Evolutionary conservation across 2,797 vertebrate species (phyloP), one percentile per base, ranked within the genome.

Genomic region (Podarcis siculus): DNA sequence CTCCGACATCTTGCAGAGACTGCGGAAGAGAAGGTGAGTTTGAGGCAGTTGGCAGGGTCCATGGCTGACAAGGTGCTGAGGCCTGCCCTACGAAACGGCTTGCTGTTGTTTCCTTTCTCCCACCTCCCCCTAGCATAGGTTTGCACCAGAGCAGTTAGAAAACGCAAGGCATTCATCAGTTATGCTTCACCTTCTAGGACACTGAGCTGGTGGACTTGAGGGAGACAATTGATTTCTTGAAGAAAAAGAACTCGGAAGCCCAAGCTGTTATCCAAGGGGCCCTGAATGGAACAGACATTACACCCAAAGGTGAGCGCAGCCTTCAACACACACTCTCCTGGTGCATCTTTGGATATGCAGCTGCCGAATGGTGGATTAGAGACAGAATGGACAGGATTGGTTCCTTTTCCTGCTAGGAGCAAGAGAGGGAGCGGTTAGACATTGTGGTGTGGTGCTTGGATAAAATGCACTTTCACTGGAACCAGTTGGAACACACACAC

Each of bases 251-350:
- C 86, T 98, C 98, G 0, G 99, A 99, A 94, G 98, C 99, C 32
- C 99, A 99, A 85, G 98, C 98, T 0, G 98, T 98, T 87, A 99
- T 99, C 89, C 98, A 99, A 0, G 98, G 97, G 27, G 98, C 98
- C 32, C 96, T 99, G 58, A 98, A 97, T 25, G 97, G 95, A 92
- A 97, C 98, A 0, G 98, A 98, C 21, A 93, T 97, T 83, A 92
- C 98, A 17, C 96, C 97, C 79, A 98, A 98, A 98, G 98, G 98
- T 99, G 90, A 89, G 85, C 5, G 12, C 0, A 19, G 71, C 9
- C 4, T 72, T 89, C 32, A 49, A 12, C 8, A n/a, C 67, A 49
- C 12, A 35, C 25, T 23, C 12, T 45, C 69, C 27, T 17, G 66
- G 32, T 55, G 17, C 4, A 25, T 61, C n/a, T 49, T 55, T 69